Evolutionary conservation across 2,113 vertebrate genomes (phyloP).

Genomic region (Herpetotheres cachinnans): DNA sequence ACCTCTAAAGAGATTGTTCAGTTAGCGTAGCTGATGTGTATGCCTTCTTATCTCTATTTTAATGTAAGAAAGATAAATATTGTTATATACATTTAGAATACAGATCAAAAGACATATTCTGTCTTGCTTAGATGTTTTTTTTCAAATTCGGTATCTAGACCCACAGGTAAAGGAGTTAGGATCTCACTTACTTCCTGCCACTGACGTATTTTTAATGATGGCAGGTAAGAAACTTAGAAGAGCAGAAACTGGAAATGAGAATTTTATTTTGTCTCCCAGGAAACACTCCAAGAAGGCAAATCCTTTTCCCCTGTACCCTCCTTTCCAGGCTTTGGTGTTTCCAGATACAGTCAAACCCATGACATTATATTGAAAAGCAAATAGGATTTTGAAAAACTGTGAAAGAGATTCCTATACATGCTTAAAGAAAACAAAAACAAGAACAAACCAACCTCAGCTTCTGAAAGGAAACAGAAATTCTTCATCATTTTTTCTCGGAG

Average conservation of each 20-base stretch:
- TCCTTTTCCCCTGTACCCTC: not conserved
- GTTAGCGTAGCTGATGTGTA: not conserved
- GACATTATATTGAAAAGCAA: not conserved
- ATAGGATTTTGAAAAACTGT: conserved; percentile 7
- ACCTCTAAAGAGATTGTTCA: not conserved
- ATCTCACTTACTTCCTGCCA: not conserved
- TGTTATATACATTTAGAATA: not conserved
- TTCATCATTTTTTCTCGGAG: not conserved
- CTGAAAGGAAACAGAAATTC: not conserved
- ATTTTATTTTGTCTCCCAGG: not conserved
- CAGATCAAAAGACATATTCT: not conserved
- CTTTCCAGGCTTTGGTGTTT: not conserved
- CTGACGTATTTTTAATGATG: not conserved
- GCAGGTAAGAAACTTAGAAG: not conserved
- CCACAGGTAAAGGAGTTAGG: not conserved
- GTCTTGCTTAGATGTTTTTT: not conserved
- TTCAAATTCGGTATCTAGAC: not conserved
- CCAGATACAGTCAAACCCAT: not conserved
- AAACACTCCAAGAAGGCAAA: not conserved
- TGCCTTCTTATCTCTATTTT: not conserved
- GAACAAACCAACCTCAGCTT: not conserved
- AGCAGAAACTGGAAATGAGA: not conserved
- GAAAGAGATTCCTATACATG: not conserved
- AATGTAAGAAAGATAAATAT: not conserved
- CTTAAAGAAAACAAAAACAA: not conserved